Percentiles rank a stretch among this genome's conserved stretches.
Conservation (phyloP, 2,888 invertebrate species). For the Caenorhabditis sp. region DNA sequence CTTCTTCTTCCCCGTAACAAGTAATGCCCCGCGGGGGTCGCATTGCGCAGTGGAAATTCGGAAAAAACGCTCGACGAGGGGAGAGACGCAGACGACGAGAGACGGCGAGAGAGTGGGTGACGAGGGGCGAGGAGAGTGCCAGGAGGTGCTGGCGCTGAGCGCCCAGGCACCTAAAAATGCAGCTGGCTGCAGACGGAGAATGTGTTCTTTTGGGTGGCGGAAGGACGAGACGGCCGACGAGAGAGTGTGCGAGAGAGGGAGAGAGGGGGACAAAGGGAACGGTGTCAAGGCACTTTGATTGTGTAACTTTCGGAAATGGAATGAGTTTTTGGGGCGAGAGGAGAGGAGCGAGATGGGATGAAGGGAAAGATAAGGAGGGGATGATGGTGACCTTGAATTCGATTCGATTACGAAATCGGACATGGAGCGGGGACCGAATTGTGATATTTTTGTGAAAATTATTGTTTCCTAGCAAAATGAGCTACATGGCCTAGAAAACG, state of each 20-base stretch:
- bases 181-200: background rate
- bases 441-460: too few relatives aligned
- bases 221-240: constrained; percentile 9
- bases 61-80: constrained; percentile 6
- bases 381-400: too few relatives aligned
- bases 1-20: background rate
- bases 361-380: too few relatives aligned
- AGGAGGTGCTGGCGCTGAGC: constrained; percentile 50
- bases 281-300: constrained; percentile 1
- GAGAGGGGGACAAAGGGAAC: background rate
- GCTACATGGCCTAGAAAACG: too few relatives aligned
- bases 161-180: constrained; percentile 23
- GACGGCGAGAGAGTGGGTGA: constrained; percentile 25
- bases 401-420: too few relatives aligned
- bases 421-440: too few relatives aligned
- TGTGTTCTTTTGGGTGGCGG: constrained; percentile 5
- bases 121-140: constrained; percentile 43
- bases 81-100: constrained; percentile 40
- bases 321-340: too few relatives aligned
- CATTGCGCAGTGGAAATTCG: constrained; percentile 1
- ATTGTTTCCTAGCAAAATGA: too few relatives aligned
- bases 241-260: constrained; percentile 11
- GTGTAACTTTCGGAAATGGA: background rate
- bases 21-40: background rate
- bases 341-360: background rate